Base-by-base conservation (phyloP, 2,888 invertebrate species). In the Epinotia ramella region DNA sequence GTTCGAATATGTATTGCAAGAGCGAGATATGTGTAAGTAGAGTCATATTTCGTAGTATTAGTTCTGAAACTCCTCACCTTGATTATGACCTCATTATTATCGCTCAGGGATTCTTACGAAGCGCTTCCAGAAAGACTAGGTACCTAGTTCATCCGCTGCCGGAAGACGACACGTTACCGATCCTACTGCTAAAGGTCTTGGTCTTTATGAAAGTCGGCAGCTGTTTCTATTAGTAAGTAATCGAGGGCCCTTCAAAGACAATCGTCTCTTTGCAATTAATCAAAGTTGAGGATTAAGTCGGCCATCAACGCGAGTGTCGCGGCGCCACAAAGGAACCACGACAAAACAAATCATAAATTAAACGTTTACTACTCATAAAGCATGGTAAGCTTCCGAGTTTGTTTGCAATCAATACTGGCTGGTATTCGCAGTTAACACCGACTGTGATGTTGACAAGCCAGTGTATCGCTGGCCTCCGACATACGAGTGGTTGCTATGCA, bases 331-430 rank as follows among this genome's bases (percentile, higher is more conserved):
- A 57, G 56, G 11, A 63, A 13, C 20, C 13, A 9, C 46, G 28
- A 46, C 33, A 33, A 40, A 33, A 66, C 53, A 56, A 56, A 40
- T 16, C 56, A 40, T 40, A 67, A 57, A 67, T 66, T 57, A 57
- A 67, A 56, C 3, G 28, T 40, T 67, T 65, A 65, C 13, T 56
- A 57, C 57, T 40, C 67, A 33, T 67, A 56, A 67, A 67, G 40
- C 20, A 18, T 9, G 20, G 13, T 67, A 20, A 67, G 56, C 18
- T n/a, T 53, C 40, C 13, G 40, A 20, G 56, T 67, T 40, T 40
- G 56, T 67, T 56, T 28, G 67, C 56, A 57, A 57, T 67, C 56
- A 56, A 57, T 57, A 67, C 24, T 12, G 33, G 18, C 18, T 16
- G 53, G n/a, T 9, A 46, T 46, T 66, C 28, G 1, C 66, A 28